Percentiles rank a stretch among this genome's conserved stretches.
Evolutionary conservation across 2,888 invertebrate species (phyloP).

Genomic region (Cephus pulcher): DNA sequence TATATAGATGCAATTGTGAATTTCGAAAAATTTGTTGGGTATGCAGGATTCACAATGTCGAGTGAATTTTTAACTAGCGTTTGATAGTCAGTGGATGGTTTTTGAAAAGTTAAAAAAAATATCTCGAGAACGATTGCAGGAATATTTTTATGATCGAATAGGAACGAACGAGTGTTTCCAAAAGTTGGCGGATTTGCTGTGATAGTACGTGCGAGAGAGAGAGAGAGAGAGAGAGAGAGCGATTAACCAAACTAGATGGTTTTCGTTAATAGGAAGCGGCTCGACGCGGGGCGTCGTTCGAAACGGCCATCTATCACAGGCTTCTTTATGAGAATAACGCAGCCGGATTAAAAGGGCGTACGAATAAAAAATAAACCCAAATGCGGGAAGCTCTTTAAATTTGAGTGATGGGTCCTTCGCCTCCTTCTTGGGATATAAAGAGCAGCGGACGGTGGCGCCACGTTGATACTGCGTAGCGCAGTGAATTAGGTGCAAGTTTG

Average conservation of each 20-base stretch:
- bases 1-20: neutral
- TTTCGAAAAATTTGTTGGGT: neutral
- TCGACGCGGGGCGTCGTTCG: constrained; percentile 29
- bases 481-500: neutral
- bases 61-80: neutral
- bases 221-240: constrained; percentile 24
- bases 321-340: constrained; percentile 32
- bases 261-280: constrained; percentile 25
- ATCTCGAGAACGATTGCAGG: no score
- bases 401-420: constrained; percentile 31
- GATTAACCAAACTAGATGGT: constrained; percentile 12
- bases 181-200: neutral
- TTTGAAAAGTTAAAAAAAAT: neutral
- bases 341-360: constrained; percentile 28
- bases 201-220: constrained; percentile 17
- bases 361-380: constrained; percentile 40
- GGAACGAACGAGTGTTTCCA: constrained; percentile 22
- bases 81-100: no score
- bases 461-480: neutral
- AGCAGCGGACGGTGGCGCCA: neutral
- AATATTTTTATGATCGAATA: neutral
- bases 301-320: constrained; percentile 39
- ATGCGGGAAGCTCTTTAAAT: constrained; percentile 41
- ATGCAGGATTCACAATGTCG: neutral
- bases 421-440: neutral